Evolutionary conservation across 2,888 invertebrate species (phyloP).

Genomic region (Tiliacea citrago): DNA sequence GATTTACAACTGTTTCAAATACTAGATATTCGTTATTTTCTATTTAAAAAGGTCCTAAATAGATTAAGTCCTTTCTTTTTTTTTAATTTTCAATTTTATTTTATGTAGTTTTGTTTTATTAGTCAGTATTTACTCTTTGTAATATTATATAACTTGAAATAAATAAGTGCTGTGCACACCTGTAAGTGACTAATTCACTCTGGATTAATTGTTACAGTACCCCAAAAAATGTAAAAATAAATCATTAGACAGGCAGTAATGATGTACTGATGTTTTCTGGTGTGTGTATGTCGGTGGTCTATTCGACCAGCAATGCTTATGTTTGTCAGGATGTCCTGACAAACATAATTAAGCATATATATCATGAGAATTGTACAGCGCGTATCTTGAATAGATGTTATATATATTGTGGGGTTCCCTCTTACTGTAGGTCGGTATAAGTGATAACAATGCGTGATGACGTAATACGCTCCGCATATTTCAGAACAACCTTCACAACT

Average conservation of each 20-base stretch:
- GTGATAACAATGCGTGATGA: conserved; percentile 42
- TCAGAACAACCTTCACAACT: conserved; percentile 30
- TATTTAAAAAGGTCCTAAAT: neutral
- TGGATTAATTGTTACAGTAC: no score
- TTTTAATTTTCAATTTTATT: no score
- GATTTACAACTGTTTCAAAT: no score
- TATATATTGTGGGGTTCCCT: conserved; percentile 8
- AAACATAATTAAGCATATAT: conserved; percentile 57
- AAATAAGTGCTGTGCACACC: no score
- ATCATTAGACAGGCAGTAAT: neutral
- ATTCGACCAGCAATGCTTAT: accelerated
- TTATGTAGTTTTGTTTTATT: no score
- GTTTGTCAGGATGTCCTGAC: conserved; percentile 7
- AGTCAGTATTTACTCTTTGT: no score
- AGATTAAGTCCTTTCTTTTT: no score
- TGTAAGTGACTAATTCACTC: no score
- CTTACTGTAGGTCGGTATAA: conserved; percentile 4
- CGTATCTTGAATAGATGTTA: conserved; percentile 32
- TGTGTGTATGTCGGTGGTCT: neutral
- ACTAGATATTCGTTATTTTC: neutral
- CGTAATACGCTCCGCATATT: conserved; percentile 24
- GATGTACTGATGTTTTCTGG: neutral
- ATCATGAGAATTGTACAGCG: conserved; percentile 39
- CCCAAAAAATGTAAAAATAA: no score
- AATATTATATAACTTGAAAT: no score